These are phyloP conservation scores for Kryptolebias ocellatus DNA, from an alignment of 2,797 vertebrate genomes.

Conservation along the genomic window DNA sequence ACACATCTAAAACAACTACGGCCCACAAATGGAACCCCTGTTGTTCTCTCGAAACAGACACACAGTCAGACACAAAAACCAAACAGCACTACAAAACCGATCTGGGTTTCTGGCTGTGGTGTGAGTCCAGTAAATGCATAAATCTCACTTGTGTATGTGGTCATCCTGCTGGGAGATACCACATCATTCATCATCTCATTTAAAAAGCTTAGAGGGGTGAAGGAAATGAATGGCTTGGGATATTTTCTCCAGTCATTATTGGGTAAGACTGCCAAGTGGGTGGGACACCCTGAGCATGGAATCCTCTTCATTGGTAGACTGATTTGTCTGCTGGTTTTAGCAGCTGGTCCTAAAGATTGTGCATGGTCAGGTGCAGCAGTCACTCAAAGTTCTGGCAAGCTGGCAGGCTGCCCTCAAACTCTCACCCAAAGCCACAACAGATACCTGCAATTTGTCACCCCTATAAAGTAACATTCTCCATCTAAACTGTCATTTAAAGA, in stretches of 20 bases:
- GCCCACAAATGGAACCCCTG: conserved; percentile 23
- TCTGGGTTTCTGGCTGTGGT: conserved; percentile 25
- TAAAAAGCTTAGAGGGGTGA: conserved; percentile 52
- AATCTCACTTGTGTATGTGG: conserved; percentile 60
- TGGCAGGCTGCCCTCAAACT: conserved; percentile 66
- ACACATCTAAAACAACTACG: conserved; percentile 29
- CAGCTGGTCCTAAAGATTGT: conserved; percentile 57
- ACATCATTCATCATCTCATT: conserved; percentile 73
- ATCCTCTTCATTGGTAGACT: conserved; percentile 48
- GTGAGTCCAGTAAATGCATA: conserved; percentile 31
- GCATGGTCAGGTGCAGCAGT: conserved; percentile 73
- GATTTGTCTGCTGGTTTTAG: conserved; percentile 29
- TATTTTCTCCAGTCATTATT: conserved; percentile 49
- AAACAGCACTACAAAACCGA: conserved; percentile 38
- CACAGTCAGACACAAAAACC: conserved; percentile 11
- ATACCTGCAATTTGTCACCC: conserved; percentile 85
- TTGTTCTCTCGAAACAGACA: conserved; percentile 26
- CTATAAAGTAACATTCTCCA: conserved; percentile 79
- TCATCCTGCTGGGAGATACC: conserved; percentile 64
- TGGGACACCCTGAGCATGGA: conserved; percentile 34
- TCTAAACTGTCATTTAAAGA: conserved; percentile 72
- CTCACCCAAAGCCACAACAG: conserved; percentile 74
- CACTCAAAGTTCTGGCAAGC: conserved; percentile 64
- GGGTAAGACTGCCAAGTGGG: conserved; percentile 43
- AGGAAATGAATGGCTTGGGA: conserved; percentile 37